A percentile compares a stretch with the other conserved stretches of the same genome.
Conservation (phyloP, 2,888 invertebrate species). For the Podabrus alpinus region DNA sequence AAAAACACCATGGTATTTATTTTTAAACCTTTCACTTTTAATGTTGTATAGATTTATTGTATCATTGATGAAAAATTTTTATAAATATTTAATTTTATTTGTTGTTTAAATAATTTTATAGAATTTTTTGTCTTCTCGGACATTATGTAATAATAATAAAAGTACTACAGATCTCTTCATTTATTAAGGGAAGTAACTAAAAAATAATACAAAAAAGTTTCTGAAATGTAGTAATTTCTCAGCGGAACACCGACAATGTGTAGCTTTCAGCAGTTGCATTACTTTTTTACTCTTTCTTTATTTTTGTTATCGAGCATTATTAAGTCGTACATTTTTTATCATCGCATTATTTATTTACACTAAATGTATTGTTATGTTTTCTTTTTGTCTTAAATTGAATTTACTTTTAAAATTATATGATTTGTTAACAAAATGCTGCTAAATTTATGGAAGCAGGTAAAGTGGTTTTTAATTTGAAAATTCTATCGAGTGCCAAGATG, state of each 20-base stretch:
- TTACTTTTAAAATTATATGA: neutral
- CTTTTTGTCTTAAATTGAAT: neutral
- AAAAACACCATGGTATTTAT: neutral
- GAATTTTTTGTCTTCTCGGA: neutral
- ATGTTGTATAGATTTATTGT: neutral
- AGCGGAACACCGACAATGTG: conserved; percentile 14
- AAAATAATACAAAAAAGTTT: conserved; percentile 15
- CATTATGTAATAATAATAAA: neutral
- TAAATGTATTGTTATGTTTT: neutral
- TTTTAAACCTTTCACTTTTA: conserved; percentile 8
- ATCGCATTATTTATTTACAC: neutral
- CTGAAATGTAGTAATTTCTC: conserved; percentile 21
- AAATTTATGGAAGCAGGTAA: neutral
- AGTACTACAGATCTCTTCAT: conserved; percentile 7
- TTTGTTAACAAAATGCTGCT: neutral
- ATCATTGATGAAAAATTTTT: neutral
- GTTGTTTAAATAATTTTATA: neutral
- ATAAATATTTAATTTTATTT: neutral
- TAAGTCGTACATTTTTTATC: conserved; percentile 1
- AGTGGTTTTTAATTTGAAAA: neutral
- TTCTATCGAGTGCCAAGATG: neutral
- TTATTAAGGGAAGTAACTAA: conserved; percentile 14
- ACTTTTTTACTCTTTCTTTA: conserved; percentile 16
- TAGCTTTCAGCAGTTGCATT: conserved; percentile 18
- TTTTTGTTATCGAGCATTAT: neutral